Conservation (phyloP, 2,797 vertebrate genomes). For the Spinibarbus caldwelli region DNA sequence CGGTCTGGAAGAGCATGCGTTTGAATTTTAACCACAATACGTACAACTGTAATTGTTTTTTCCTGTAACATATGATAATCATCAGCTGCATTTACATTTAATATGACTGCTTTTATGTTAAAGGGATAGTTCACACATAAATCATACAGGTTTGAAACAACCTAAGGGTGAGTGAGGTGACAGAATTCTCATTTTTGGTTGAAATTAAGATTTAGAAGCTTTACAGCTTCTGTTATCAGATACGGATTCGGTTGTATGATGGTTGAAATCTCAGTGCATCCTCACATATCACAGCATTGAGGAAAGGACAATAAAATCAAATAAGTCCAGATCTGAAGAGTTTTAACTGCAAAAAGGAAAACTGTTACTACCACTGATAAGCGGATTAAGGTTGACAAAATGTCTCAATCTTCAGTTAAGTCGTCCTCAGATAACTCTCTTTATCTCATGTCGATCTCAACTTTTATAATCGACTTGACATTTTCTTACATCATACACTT, state of each 20-base stretch:
- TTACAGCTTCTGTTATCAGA: not conserved
- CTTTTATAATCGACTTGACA: constrained; percentile 8
- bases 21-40: not conserved
- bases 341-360: not conserved
- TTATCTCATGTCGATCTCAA: constrained; percentile 18
- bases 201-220: not conserved
- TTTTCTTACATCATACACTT: constrained; percentile 38
- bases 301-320: not conserved
- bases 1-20: too few relatives aligned
- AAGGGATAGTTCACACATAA: not conserved
- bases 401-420: constrained; percentile 4
- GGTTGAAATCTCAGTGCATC: not conserved
- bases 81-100: not conserved
- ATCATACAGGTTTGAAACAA: not conserved
- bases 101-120: not conserved
- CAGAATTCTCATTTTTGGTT: not conserved
- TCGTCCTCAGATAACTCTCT: not conserved
- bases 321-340: not conserved
- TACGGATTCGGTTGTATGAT: not conserved
- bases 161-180: not conserved
- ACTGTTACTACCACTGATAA: constrained; percentile 30
- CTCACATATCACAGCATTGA: not conserved
- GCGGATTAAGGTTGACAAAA: constrained; percentile 38
- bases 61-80: not conserved
- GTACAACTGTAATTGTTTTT: not conserved